phyloP scores from a whole-genome alignment of 1,140 invertebrate species.

The Zaprionus davidi region DNA sequence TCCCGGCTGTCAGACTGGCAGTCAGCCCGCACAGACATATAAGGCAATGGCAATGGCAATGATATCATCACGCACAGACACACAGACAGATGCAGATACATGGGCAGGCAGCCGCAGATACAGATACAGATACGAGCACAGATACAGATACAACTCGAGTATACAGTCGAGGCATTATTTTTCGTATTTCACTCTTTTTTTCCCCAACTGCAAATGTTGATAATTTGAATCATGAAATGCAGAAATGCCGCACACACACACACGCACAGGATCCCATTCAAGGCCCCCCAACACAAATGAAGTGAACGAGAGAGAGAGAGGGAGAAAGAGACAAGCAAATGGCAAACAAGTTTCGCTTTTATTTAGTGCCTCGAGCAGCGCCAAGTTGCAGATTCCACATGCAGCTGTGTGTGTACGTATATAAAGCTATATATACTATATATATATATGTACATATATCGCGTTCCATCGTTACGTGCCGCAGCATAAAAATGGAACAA shows the following conservation, averaged over 20 bases:
- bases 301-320: slow-evolving; percentile 34
- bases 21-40: slow-evolving; percentile 42
- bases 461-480: slow-evolving; percentile 66
- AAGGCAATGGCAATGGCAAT: slow-evolving; percentile 44
- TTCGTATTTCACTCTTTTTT: slow-evolving; percentile 49
- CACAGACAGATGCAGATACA: slow-evolving; percentile 13
- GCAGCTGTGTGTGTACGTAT: slow-evolving; percentile 22
- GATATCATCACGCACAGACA: slow-evolving; percentile 48
- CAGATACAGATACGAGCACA: neutral
- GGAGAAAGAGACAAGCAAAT: slow-evolving; percentile 38
- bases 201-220: slow-evolving; percentile 56
- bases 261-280: slow-evolving; percentile 77
- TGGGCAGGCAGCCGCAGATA: slow-evolving; percentile 30
- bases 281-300: slow-evolving; percentile 63
- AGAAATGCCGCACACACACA: slow-evolving; percentile 50
- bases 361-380: slow-evolving; percentile 76
- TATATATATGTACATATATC: slow-evolving; percentile 28
- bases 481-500: slow-evolving; percentile 79
- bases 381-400: slow-evolving; percentile 69
- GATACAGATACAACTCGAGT: slow-evolving; percentile 29
- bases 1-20: neutral
- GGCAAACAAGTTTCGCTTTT: slow-evolving; percentile 81
- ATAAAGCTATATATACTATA: slow-evolving; percentile 49
- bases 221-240: slow-evolving; percentile 69
- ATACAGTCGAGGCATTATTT: slow-evolving; percentile 54